A percentile compares a stretch with the other conserved stretches of the same genome.
Evolutionary conservation across 1,140 invertebrate species (phyloP).

Genomic region (Trigoniulus corallinus): DNA sequence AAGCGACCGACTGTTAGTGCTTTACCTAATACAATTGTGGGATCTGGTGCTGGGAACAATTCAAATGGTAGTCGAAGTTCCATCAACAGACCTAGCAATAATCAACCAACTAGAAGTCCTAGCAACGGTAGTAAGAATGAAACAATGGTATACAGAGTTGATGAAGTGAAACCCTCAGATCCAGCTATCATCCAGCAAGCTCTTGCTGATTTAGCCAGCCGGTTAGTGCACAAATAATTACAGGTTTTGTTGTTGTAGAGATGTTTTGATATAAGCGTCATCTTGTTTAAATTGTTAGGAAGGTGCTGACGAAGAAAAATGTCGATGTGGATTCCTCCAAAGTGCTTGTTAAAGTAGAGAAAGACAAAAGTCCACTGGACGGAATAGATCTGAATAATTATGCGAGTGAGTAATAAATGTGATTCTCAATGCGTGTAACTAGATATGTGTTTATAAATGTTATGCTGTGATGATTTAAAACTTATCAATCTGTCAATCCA

Average conservation of each 20-base stretch:
- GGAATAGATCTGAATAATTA: slow-evolving; percentile 36
- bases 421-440: no score
- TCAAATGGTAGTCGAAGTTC: slow-evolving; percentile 10
- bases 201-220: slow-evolving; percentile 30
- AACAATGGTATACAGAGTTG: slow-evolving; percentile 35
- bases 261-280: not conserved
- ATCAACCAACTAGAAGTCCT: slow-evolving; percentile 9
- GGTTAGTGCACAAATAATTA: slow-evolving; percentile 15
- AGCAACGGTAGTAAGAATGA: slow-evolving; percentile 19
- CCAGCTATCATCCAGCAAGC: slow-evolving; percentile 37
- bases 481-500: slow-evolving; percentile 13
- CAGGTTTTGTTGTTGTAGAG: not conserved
- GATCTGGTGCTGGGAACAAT: slow-evolving; percentile 10
- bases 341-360: slow-evolving; percentile 30
- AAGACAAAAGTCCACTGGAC: slow-evolving; percentile 30
- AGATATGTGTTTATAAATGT: slow-evolving; percentile 1
- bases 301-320: slow-evolving; percentile 12
- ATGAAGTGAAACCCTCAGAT: slow-evolving; percentile 38
- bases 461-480: not conserved
- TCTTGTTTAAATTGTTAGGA: not conserved
- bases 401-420: slow-evolving; percentile 28
- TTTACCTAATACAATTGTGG: slow-evolving; percentile 8
- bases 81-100: slow-evolving; percentile 8
- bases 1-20: not conserved
- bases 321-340: slow-evolving; percentile 19